Evolutionary conservation across 2,888 invertebrate genomes (phyloP).

Genomic region (Caenorhabditis auriculariae): DNA sequence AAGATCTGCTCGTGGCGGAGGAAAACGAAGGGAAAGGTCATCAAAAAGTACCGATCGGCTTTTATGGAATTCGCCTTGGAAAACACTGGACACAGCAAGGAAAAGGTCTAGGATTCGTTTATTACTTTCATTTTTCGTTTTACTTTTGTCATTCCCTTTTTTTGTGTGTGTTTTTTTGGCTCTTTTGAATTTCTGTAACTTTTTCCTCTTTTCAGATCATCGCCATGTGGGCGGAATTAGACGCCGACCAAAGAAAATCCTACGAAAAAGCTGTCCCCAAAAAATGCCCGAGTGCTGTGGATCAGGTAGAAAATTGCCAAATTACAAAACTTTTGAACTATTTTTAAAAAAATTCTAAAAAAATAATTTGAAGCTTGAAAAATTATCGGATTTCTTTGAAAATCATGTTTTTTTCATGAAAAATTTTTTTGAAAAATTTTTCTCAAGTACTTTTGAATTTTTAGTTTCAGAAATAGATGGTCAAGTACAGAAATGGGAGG

Average conservation of each 20-base stretch:
- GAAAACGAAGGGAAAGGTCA: conserved; percentile 23
- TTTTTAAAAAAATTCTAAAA: too few species aligned
- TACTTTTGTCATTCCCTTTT: too few species aligned
- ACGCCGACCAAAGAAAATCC: conserved; percentile 26
- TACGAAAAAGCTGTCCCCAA: conserved; percentile 20
- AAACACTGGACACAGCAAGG: conserved; percentile 17
- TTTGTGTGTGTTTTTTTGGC: conserved; percentile 8
- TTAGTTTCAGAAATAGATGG: too few species aligned
- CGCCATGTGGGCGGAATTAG: conserved; percentile 45
- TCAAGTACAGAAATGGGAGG: too few species aligned
- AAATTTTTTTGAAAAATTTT: not conserved
- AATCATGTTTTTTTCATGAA: too few species aligned
- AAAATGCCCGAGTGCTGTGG: conserved; percentile 46
- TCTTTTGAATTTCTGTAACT: not conserved
- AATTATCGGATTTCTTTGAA: too few species aligned
- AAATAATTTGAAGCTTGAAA: too few species aligned
- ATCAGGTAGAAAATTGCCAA: conserved; percentile 44
- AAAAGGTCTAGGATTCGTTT: too few species aligned
- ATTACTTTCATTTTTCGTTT: too few species aligned
- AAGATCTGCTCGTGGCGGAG: too few species aligned
- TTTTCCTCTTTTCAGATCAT: conserved; percentile 19
- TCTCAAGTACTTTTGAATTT: too few species aligned
- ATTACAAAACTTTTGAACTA: too few species aligned
- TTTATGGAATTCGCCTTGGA: conserved; percentile 43
- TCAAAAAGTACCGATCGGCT: conserved; percentile 33